phyloP scores from a whole-genome alignment of 2,888 invertebrate species.

The Anthrax anthrax region DNA sequence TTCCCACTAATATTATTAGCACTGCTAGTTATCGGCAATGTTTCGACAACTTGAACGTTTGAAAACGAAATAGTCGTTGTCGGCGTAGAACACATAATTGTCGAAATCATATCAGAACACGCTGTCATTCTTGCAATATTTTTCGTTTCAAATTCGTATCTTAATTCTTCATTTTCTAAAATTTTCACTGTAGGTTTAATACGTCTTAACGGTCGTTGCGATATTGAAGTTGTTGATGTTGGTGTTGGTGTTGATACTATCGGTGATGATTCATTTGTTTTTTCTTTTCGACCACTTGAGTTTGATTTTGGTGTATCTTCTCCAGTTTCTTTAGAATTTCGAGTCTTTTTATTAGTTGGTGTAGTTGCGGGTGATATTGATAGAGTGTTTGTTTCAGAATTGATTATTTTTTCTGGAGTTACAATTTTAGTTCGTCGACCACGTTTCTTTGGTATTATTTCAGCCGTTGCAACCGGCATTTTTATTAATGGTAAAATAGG shows the following conservation, averaged over 20 bases:
- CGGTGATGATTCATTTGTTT: neutral
- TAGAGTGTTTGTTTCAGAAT: neutral
- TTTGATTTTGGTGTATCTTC: neutral
- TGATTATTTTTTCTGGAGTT: constrained; percentile 5
- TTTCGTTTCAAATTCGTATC: constrained; percentile 42
- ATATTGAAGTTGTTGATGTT: neutral
- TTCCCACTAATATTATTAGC: neutral
- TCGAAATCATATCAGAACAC: constrained; percentile 4
- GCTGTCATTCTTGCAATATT: constrained; percentile 40
- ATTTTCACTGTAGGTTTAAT: constrained; percentile 55
- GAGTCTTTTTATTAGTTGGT: constrained; percentile 22
- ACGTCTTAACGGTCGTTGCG: constrained; percentile 38
- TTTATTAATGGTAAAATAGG: neutral
- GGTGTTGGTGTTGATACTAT: too few species aligned
- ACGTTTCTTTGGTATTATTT: constrained; percentile 30
- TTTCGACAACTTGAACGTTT: neutral
- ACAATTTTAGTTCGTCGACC: constrained; percentile 28
- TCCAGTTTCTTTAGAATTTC: neutral
- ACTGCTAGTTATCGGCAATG: neutral
- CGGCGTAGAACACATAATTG: neutral
- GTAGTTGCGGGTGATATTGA: neutral
- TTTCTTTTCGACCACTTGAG: neutral
- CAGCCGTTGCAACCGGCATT: neutral
- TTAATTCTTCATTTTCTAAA: constrained; percentile 47
- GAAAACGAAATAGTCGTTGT: too few species aligned